Conservation (phyloP, 2,797 vertebrate genomes). For the Eospalax fontanierii region DNA sequence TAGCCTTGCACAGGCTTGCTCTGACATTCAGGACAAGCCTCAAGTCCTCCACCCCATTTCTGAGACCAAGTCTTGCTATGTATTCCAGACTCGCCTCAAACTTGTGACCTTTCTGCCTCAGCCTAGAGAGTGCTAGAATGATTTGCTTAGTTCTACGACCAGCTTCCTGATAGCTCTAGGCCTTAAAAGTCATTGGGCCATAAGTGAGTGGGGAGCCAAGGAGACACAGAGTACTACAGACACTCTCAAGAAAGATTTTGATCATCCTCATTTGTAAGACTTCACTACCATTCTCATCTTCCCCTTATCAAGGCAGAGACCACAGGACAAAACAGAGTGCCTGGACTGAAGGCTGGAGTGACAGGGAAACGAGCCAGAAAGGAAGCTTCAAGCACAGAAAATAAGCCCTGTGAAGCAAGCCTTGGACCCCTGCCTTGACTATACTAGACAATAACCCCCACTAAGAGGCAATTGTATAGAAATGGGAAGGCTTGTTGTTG, state of each 20-base stretch:
- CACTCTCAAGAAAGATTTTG: neutral
- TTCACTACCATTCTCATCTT: neutral
- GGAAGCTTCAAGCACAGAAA: slow-evolving; percentile 16
- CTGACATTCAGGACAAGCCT: neutral
- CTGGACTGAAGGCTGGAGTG: neutral
- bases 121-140: neutral
- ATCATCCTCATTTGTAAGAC: neutral
- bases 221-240: neutral
- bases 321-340: neutral
- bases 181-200: neutral
- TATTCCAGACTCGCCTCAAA: neutral
- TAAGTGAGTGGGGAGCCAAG: neutral
- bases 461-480: slow-evolving; percentile 33
- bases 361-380: neutral
- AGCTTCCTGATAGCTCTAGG: neutral
- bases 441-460: slow-evolving; percentile 29
- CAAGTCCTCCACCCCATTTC: neutral
- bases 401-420: neutral
- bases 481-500: slow-evolving; percentile 53
- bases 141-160: neutral
- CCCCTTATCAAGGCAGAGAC: neutral
- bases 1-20: neutral
- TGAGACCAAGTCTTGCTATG: neutral
- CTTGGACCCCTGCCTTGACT: slow-evolving; percentile 5
- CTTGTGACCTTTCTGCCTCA: neutral